These are phyloP conservation scores for Podarcis siculus DNA, from an alignment of 2,797 vertebrate genomes.

Conservation along the genomic window DNA sequence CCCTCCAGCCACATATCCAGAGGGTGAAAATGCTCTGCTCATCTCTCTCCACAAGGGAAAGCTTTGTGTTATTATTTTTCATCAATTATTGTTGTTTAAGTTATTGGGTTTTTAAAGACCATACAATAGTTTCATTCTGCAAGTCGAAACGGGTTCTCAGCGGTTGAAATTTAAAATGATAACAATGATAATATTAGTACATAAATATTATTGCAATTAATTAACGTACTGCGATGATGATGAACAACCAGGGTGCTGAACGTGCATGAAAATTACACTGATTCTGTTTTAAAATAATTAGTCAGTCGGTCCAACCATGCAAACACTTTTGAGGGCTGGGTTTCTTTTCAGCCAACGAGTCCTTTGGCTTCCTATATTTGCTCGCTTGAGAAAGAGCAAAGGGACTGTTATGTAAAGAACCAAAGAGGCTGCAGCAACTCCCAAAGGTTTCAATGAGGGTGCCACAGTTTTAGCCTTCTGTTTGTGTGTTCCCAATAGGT, in stretches of 20 bases:
- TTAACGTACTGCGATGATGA: no score
- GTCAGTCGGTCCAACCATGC: constrained; percentile 12
- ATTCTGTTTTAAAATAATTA: constrained; percentile 50
- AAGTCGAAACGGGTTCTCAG: no score
- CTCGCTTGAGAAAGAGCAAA: constrained; percentile 29
- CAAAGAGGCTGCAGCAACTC: constrained; percentile 42
- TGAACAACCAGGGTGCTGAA: background rate
- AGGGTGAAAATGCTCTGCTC: no score
- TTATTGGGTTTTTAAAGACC: no score
- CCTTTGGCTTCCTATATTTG: constrained; percentile 31
- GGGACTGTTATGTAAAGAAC: constrained; percentile 42
- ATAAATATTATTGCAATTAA: no score
- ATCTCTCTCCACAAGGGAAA: no score
- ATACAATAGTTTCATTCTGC: no score
- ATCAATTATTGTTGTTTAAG: no score
- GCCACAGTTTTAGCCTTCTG: constrained; percentile 70
- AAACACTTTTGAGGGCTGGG: constrained; percentile 50
- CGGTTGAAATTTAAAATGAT: no score
- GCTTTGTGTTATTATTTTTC: no score
- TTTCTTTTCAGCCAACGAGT: constrained; percentile 47
- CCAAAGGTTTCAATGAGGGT: constrained; percentile 63
- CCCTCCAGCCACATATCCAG: no score
- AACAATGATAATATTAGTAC: no score
- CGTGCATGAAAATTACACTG: constrained; percentile 56
- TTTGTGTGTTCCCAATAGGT: constrained; percentile 74